phyloP scores from a whole-genome alignment of 2,888 invertebrate genomes.

The Eupithecia subfuscata region DNA sequence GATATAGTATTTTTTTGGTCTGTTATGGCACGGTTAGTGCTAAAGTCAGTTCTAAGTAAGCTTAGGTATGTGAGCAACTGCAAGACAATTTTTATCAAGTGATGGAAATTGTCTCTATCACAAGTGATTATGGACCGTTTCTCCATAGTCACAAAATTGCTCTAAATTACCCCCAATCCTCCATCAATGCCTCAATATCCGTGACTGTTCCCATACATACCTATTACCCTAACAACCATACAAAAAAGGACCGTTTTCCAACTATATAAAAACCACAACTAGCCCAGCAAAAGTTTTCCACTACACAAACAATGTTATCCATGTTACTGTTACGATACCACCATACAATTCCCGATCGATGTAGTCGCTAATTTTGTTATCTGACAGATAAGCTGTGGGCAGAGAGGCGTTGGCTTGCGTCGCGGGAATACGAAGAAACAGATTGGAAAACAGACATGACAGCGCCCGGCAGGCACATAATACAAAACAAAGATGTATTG shows the following conservation, averaged over 20 bases:
- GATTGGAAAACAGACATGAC: conserved; percentile 48
- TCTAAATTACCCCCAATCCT: not conserved
- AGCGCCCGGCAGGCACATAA: conserved; percentile 26
- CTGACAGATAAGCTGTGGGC: conserved; percentile 77
- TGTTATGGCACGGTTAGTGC: not conserved
- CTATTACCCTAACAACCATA: not conserved
- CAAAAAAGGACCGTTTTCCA: conserved; percentile 5
- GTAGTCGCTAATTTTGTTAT: conserved; percentile 76
- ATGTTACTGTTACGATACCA: conserved; percentile 40
- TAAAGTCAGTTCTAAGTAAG: not conserved
- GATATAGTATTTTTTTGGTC: not conserved
- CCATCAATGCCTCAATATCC: not conserved
- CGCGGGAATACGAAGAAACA: conserved; percentile 55
- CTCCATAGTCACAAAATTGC: not conserved
- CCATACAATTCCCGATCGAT: conserved; percentile 65
- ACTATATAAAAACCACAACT: not conserved
- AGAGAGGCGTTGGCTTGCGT: conserved; percentile 60
- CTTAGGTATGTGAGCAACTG: not conserved
- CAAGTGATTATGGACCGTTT: not conserved
- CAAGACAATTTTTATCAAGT: too few relatives aligned
- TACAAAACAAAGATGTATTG: conserved; percentile 26
- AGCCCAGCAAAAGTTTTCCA: conserved; percentile 30
- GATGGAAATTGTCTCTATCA: not conserved
- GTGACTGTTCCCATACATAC: not conserved
- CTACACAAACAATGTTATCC: conserved; percentile 35